Evolutionary conservation across 2,797 vertebrate species (phyloP).

Genomic region (Lacerta agilis): DNA sequence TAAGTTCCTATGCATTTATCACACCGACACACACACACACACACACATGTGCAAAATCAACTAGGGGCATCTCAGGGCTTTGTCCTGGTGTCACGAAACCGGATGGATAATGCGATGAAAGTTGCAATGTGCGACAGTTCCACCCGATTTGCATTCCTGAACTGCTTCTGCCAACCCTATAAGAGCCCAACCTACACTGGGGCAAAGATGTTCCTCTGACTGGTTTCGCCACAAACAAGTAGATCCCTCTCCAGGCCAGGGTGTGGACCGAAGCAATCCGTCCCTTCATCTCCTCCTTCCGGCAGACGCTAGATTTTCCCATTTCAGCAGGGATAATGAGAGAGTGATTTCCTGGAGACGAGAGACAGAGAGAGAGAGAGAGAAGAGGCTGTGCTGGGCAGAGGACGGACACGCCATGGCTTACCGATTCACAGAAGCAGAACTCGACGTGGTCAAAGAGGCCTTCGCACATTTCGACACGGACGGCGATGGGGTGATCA

Average conservation of each 20-base stretch:
- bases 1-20: background rate
- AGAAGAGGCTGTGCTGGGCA: background rate
- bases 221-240: background rate
- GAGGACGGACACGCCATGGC: constrained; percentile 51
- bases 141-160: background rate
- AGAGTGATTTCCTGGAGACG: background rate
- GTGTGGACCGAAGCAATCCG: constrained; percentile 8
- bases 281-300: background rate
- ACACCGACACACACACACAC: too few species aligned
- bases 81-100: background rate
- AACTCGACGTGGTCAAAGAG: constrained; percentile 83
- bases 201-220: background rate
- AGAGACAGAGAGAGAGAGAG: too few species aligned
- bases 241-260: background rate
- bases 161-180: background rate
- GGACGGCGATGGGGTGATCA: constrained; percentile 87
- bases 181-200: background rate
- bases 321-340: constrained; percentile 32
- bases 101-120: background rate
- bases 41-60: too few species aligned
- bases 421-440: constrained; percentile 65
- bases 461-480: constrained; percentile 89
- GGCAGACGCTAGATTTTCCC: constrained; percentile 23
- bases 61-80: background rate
- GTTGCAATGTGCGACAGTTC: fast-evolving